These are phyloP conservation scores for Pipra filicauda DNA, from an alignment of 2,113 vertebrate genomes.

Conservation along the genomic window DNA sequence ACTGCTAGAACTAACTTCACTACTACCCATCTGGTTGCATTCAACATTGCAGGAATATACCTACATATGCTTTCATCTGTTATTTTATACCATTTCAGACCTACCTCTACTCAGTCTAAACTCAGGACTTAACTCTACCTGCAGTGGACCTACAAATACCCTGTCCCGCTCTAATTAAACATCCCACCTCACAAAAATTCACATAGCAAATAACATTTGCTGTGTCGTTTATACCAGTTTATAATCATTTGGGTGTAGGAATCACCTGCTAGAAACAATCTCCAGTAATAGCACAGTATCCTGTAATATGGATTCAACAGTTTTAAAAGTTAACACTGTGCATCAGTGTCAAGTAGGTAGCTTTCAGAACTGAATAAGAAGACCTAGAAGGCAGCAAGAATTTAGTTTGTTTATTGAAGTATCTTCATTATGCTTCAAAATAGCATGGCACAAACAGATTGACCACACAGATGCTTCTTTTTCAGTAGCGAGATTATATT, in stretches of 20 bases:
- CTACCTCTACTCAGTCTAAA: not conserved
- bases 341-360: not conserved
- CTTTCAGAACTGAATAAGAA: not conserved
- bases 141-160: not conserved
- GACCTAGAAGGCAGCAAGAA: not conserved
- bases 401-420: not conserved
- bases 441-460: not conserved
- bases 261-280: not conserved
- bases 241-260: not conserved
- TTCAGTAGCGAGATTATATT: rapidly evolving
- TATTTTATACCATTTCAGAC: rapidly evolving
- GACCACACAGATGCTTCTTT: not conserved
- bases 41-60: not conserved
- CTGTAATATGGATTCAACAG: not conserved
- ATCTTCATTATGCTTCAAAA: not conserved
- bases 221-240: not conserved
- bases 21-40: not conserved
- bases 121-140: not conserved
- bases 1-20: not conserved
- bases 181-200: not conserved
- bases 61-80: too few species aligned
- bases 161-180: not conserved
- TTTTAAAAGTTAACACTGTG: not conserved
- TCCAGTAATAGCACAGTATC: not conserved
- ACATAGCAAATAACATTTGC: not conserved